Conservation (phyloP, 2,888 invertebrate species). For the Acanthoscelides obtectus region DNA sequence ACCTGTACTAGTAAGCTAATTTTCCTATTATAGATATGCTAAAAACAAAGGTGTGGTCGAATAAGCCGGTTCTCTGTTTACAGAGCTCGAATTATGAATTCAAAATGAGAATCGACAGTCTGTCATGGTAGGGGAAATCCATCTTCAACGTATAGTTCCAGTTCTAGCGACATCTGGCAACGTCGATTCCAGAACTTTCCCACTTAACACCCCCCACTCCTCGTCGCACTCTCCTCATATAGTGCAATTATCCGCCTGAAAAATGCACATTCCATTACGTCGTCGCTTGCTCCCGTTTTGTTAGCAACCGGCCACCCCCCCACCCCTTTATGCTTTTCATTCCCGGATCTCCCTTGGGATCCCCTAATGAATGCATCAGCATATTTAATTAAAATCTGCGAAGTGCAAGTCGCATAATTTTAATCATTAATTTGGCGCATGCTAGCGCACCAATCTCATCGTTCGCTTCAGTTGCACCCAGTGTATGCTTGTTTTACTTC, state of each 20-base stretch:
- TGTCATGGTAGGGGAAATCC: too few species aligned
- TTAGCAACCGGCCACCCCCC: too few species aligned
- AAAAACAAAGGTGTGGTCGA: too few species aligned
- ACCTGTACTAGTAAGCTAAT: too few species aligned
- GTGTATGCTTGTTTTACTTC: too few species aligned
- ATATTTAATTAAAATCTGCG: slow-evolving; percentile 21
- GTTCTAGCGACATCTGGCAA: not conserved
- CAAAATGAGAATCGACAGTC: too few species aligned
- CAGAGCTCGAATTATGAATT: too few species aligned
- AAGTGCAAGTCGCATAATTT: slow-evolving; percentile 15
- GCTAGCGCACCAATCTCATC: slow-evolving; percentile 14
- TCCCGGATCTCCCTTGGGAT: not conserved
- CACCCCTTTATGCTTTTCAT: not conserved
- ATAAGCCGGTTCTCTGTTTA: too few species aligned
- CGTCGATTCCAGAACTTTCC: not conserved
- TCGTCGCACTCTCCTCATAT: not conserved
- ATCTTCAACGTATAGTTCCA: too few species aligned
- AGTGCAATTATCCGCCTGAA: not conserved
- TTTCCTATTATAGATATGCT: too few species aligned
- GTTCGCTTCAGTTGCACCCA: not conserved
- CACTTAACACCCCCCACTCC: not conserved
- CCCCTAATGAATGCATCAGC: slow-evolving; percentile 8
- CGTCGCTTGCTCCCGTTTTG: not conserved
- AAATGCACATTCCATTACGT: not conserved
- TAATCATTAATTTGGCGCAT: slow-evolving; percentile 44